These are phyloP conservation scores for Poliocrania exsul DNA, from an alignment of 2,797 vertebrate species.

Conservation along the genomic window DNA sequence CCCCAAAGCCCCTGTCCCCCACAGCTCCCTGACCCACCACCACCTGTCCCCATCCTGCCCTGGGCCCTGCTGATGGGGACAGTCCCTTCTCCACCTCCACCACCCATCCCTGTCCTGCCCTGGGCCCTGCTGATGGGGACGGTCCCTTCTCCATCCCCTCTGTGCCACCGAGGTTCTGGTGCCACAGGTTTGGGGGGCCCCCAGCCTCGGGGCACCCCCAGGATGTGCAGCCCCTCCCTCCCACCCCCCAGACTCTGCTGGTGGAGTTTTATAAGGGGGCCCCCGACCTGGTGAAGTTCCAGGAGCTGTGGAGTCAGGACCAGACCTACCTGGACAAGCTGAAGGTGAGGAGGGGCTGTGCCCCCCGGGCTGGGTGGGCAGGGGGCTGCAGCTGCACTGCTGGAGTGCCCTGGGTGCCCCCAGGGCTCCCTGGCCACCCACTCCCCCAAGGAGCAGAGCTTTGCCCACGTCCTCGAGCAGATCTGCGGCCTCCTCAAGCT, in stretches of 20 bases:
- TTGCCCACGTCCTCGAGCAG: conserved; percentile 89
- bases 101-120: too few species aligned
- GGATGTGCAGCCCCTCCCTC: not conserved
- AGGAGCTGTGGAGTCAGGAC: conserved; percentile 90
- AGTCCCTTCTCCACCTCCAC: not conserved
- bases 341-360: conserved; percentile 79
- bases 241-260: conserved; percentile 84
- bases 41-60: accelerated
- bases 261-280: conserved; percentile 92
- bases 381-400: too few species aligned
- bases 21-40: not conserved
- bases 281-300: conserved; percentile 90
- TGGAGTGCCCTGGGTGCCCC: not conserved
- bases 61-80: not conserved
- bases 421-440: conserved; percentile 92
- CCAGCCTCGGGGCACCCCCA: not conserved
- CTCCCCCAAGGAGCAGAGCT: conserved; percentile 92
- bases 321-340: conserved; percentile 94
- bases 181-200: not conserved
- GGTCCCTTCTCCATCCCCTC: not conserved
- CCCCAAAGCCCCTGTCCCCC: not conserved
- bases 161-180: accelerated
- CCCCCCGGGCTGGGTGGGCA: not conserved
- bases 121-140: too few species aligned
- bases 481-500: conserved; percentile 86